These are phyloP conservation scores for Arenicola marina DNA, from an alignment of 2,888 invertebrate genomes.

Conservation along the genomic window DNA sequence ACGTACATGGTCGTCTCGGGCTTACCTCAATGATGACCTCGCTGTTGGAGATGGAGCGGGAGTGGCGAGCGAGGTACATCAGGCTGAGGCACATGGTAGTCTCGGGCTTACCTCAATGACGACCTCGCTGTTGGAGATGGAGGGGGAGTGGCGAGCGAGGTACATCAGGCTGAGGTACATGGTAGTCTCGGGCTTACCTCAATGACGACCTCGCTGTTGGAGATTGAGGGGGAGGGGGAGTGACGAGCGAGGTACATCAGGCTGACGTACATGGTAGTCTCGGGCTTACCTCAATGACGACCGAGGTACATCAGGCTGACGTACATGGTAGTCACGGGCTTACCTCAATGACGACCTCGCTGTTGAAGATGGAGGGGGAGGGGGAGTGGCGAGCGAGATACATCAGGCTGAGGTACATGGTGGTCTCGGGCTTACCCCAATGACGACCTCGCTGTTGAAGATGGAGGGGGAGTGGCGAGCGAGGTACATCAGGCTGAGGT, in stretches of 20 bases:
- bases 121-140: constrained; percentile 62
- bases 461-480: no score
- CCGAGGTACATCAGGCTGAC: constrained; percentile 63
- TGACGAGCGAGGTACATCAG: constrained; percentile 81
- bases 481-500: constrained; percentile 65
- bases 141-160: constrained; percentile 78
- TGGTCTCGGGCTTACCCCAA: constrained; percentile 81
- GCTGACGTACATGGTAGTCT: constrained; percentile 76
- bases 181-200: constrained; percentile 82
- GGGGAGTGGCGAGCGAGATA: constrained; percentile 80
- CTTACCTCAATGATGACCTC: constrained; percentile 74
- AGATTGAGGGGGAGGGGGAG: constrained; percentile 71
- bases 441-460: no score
- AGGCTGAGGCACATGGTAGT: no score
- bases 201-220: constrained; percentile 64
- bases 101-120: constrained; percentile 63
- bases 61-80: constrained; percentile 78
- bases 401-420: constrained; percentile 77
- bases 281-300: constrained; percentile 77
- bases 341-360: constrained; percentile 63
- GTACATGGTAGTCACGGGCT: constrained; percentile 66
- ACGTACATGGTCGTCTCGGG: constrained; percentile 80
- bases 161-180: constrained; percentile 79
- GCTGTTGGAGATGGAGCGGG: constrained; percentile 67
- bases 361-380: constrained; percentile 69